Evolutionary conservation across 2,888 invertebrate species (phyloP), one percentile per base, ranked within the genome.

Genomic region (Eilema depressum): DNA sequence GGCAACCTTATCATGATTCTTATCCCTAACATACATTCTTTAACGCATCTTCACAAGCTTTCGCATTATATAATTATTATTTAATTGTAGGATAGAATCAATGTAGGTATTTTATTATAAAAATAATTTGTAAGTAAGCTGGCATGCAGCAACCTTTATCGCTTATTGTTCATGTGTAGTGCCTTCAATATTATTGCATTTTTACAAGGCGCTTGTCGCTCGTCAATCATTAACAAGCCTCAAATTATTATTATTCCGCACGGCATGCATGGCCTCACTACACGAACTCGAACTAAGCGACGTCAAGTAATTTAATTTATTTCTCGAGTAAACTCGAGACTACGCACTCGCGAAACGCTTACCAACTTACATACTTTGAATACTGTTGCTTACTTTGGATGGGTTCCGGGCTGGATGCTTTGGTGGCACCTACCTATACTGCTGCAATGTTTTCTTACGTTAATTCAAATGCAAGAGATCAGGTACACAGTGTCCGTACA

Each of bases 241-340:
- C 20, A 30, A 30, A 64, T 64, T 64, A 64, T 28, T 53, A 47
- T 47, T 53, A 20, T 25, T n/a, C n/a, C n/a, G 20, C 25, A 7
- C 47, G 23, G 60, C 41, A 53, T 30, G 26, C 66, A 26, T 28
- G 28, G 23, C 47, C 33, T 14, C 28, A 25, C 47, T 56, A 61
- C 64, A 63, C 57, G 65, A 71, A 74, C 68, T 70, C 11, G 66
- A 66, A 61, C 59, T 74, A 74, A 79, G 71, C 68, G 63, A 68
- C 62, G 47, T 64, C 60, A 80, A 77, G 69, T 80, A 80, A 70
- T 74, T 77, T 71, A 71, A 74, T 74, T 71, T 62, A 62, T 57
- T 70, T 62, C 68, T 76, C 68, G 60, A 74, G 56, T 68, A 28
- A 69, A 63, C 69, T 63, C 63, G 62, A 65, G 68, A 41, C 56